Percentiles rank a stretch among this genome's conserved stretches.
Evolutionary conservation across 2,797 vertebrate genomes (phyloP).

Genomic region (Mormyrops boulengeri): DNA sequence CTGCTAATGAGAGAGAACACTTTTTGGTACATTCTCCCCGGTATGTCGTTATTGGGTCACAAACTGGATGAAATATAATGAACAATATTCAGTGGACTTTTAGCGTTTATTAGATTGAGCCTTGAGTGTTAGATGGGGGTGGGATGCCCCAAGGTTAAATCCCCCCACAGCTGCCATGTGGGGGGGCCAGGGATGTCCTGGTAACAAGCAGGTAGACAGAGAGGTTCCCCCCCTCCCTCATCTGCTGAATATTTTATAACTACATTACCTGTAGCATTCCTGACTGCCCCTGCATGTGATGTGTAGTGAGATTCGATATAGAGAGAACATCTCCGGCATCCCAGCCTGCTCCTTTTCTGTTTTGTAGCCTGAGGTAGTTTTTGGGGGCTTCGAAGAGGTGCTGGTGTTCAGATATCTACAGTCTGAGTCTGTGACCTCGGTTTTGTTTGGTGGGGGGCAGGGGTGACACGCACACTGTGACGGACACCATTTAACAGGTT

Average conservation of each 20-base stretch:
- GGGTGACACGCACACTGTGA: not conserved
- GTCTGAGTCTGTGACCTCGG: not conserved
- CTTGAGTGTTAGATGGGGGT: not conserved
- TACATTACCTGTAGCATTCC: not conserved
- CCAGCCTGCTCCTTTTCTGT: not conserved
- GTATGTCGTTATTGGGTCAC: not conserved
- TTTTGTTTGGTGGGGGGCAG: not conserved
- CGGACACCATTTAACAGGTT: no score
- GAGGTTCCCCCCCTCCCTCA: not conserved
- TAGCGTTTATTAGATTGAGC: not conserved
- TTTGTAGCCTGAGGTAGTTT: not conserved
- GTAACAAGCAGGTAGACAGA: not conserved
- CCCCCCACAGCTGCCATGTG: not conserved
- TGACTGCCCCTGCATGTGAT: not conserved
- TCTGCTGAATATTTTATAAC: conserved; percentile 12
- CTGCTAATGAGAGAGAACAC: not conserved
- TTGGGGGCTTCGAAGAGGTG: not conserved
- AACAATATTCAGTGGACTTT: not conserved
- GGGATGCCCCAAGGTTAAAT: not conserved
- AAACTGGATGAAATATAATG: not conserved
- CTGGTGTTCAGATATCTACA: not conserved
- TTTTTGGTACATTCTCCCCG: not conserved
- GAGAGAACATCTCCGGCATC: not conserved
- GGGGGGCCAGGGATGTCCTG: not conserved
- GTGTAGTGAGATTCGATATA: not conserved